Percentiles rank a stretch among this genome's conserved stretches.
phyloP scores from a whole-genome alignment of 2,113 vertebrate species.

The Scomber japonicus region DNA sequence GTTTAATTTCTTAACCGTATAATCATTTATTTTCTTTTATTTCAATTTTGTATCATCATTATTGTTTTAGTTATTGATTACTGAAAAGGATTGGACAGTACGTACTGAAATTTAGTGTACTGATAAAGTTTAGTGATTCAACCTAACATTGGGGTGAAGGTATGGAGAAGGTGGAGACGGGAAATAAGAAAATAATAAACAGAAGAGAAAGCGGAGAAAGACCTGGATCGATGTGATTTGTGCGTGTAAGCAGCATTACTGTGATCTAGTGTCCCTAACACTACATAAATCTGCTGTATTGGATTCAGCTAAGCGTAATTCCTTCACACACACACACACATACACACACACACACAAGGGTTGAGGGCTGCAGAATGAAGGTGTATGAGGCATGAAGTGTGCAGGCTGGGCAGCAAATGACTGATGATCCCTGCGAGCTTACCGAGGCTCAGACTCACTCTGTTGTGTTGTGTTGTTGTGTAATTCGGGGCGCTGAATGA shows the following conservation, averaged over 20 bases:
- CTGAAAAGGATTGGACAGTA: neutral
- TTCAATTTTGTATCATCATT: neutral
- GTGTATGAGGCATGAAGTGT: slow-evolving; percentile 30
- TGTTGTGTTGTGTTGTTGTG: slow-evolving; percentile 4
- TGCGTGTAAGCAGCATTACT: slow-evolving; percentile 39
- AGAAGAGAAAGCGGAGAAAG: neutral
- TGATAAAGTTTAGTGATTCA: neutral
- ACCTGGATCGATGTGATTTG: slow-evolving; percentile 5
- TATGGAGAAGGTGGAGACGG: neutral
- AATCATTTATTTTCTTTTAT: neutral
- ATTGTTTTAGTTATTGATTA: neutral
- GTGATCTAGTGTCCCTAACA: slow-evolving; percentile 45
- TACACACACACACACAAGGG: neutral
- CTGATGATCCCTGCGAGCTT: slow-evolving; percentile 60
- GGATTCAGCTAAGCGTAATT: slow-evolving; percentile 41
- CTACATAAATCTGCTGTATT: slow-evolving; percentile 45
- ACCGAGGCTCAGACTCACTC: slow-evolving; percentile 25
- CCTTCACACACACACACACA: neutral
- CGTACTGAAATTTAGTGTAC: neutral
- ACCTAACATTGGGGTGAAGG: neutral
- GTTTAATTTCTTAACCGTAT: neutral
- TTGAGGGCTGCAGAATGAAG: slow-evolving; percentile 11
- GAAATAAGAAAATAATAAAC: slow-evolving; percentile 20
- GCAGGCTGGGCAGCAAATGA: slow-evolving; percentile 56
- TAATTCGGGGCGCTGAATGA: neutral